Conservation (phyloP, 1,140 invertebrate species). For the Scaptomyza graminum region DNA sequence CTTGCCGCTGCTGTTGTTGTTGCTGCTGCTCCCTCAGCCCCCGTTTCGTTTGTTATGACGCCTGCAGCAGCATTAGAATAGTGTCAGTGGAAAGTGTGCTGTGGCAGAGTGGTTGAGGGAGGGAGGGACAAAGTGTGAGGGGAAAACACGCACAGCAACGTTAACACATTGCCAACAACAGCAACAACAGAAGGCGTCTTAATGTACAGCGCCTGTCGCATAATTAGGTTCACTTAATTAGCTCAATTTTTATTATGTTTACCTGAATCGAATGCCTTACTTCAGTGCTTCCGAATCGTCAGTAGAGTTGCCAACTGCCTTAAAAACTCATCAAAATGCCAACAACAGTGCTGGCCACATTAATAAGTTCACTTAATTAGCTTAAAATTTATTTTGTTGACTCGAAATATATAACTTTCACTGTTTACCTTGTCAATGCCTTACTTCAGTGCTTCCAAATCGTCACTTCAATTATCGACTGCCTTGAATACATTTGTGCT, state of each 20-base stretch:
- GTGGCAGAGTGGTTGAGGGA: slow-evolving; percentile 23
- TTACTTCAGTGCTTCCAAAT: too few species aligned
- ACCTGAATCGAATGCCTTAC: too few species aligned
- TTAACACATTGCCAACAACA: slow-evolving; percentile 54
- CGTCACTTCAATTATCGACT: too few species aligned
- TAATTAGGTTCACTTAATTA: neutral
- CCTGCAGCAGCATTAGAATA: slow-evolving; percentile 52
- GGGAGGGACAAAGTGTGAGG: neutral
- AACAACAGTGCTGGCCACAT: slow-evolving; percentile 6
- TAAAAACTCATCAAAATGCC: slow-evolving; percentile 23
- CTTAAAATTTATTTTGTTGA: too few species aligned
- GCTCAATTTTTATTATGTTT: too few species aligned
- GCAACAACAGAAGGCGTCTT: neutral
- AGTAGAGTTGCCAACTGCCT: too few species aligned
- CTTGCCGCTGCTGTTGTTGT: neutral
- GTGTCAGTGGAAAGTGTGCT: slow-evolving; percentile 57
- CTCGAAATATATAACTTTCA: neutral
- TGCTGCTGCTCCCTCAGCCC: slow-evolving; percentile 19
- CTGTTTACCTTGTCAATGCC: too few species aligned
- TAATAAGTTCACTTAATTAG: neutral
- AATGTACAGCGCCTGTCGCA: neutral
- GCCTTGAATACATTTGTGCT: neutral
- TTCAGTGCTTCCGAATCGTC: too few species aligned
- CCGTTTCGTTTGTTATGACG: slow-evolving; percentile 43
- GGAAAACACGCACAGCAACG: slow-evolving; percentile 53